Evolutionary conservation across 1,140 invertebrate genomes (phyloP), one percentile per base, ranked within the genome.

Genomic region (Piezodorus guildinii): DNA sequence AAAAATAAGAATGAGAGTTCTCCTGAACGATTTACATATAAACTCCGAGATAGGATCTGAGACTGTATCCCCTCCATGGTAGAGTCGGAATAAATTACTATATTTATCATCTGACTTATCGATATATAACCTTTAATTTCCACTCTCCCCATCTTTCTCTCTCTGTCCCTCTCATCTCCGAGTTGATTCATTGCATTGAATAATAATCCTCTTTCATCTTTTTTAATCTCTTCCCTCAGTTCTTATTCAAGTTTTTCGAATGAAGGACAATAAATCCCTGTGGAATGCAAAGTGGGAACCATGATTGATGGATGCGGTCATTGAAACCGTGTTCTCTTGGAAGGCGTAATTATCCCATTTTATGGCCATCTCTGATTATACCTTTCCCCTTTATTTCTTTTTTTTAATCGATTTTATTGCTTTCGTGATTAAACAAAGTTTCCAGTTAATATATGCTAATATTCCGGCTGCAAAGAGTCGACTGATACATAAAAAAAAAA

Each of bases 101-200:
- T 56, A 56, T 56, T 56, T 56, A 56, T 56, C 52, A 56, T 56
- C 17, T 56, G 52, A 56, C 17, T 56, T 56, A 56, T 56, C 52
- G 52, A 56, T 56, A 56, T 56, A 56, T 56, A 56, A 23, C 23
- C 52, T 56, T 56, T 56, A 56, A 56, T 56, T 56, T 56, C 52
- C 52, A 49, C 23, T 56, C 17, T 1, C 6, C 52, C 23, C 52
- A 25, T 56, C 52, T 56, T 56, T 23, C 52, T 25, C 52, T 56
- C 52, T 56, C 23, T 21, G 52, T 56, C 52, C 27, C 6, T 52
- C 52, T 15, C 52, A 19, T 49, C 21, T 49, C 46, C 21, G 46
- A 56, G 52, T 56, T 56, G 52, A 56, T 56, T 56, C 52, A 56
- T 56, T 56, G 52, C 19, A 56, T 16, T 56, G 52, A 56, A 21